phyloP scores from a whole-genome alignment of 2,888 invertebrate species.

The Apodemia hepburni region DNA sequence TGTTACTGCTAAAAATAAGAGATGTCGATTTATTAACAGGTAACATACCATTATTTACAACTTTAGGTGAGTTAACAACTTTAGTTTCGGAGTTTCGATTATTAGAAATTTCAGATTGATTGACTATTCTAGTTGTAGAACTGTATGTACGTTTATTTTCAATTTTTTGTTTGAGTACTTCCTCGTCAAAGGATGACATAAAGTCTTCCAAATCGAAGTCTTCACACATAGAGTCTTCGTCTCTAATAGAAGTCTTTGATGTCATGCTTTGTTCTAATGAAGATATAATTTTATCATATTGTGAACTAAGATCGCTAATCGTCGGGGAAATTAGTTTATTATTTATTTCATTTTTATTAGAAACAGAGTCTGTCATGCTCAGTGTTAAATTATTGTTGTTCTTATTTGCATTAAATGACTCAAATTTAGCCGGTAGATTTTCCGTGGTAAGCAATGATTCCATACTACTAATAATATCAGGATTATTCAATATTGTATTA shows the following conservation, averaged over 20 bases:
- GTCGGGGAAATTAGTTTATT: conserved; percentile 47
- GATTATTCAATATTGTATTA: conserved; percentile 71
- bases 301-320: conserved; percentile 65
- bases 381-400: conserved; percentile 45
- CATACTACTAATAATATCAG: conserved; percentile 75
- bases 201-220: conserved; percentile 84
- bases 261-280: conserved; percentile 72
- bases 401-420: conserved; percentile 59
- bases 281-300: conserved; percentile 76
- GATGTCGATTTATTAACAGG: conserved; percentile 76
- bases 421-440: conserved; percentile 71
- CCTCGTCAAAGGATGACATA: conserved; percentile 84
- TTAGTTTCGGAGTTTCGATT: conserved; percentile 54
- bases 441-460: conserved; percentile 73
- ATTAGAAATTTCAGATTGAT: conserved; percentile 54
- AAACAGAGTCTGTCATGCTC: conserved; percentile 44
- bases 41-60: conserved; percentile 53
- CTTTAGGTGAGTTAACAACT: conserved; percentile 58
- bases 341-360: conserved; percentile 35
- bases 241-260: conserved; percentile 67
- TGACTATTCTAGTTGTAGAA: conserved; percentile 70
- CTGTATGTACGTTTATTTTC: conserved; percentile 70
- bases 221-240: conserved; percentile 78
- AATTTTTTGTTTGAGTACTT: conserved; percentile 66
- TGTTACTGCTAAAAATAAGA: conserved; percentile 80